Percentiles rank a stretch among this genome's conserved stretches.
Evolutionary conservation across 2,113 vertebrate genomes (phyloP).

Genomic region (Bathybates hornii): DNA sequence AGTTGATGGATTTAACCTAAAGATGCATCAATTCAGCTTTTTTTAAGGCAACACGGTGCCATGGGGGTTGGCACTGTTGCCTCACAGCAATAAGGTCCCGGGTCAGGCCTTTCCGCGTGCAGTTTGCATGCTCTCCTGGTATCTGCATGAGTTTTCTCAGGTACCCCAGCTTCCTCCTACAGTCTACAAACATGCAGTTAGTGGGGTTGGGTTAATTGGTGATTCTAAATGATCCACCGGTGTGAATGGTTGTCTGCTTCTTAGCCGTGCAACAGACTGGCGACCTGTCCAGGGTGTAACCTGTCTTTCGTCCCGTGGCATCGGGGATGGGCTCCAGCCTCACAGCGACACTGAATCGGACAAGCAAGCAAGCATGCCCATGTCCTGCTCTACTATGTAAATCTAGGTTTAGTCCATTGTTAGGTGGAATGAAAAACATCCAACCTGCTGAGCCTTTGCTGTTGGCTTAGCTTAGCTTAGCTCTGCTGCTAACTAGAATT

Average conservation of each 20-base stretch:
- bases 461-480: background rate
- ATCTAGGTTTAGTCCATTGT: background rate
- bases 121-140: background rate
- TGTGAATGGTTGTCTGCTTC: background rate
- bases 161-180: background rate
- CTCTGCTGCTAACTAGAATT: background rate
- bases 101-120: background rate
- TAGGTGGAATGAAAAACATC: background rate
- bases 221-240: background rate
- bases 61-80: background rate
- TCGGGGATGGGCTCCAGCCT: background rate
- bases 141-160: rapidly evolving
- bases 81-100: background rate
- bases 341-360: background rate
- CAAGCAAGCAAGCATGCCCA: background rate
- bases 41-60: background rate
- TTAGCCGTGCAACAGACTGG: background rate
- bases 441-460: background rate
- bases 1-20: background rate
- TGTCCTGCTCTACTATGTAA: background rate
- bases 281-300: background rate
- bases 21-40: background rate
- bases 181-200: background rate
- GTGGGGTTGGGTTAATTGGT: background rate
- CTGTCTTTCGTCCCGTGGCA: background rate